These are phyloP conservation scores for Jacana jacana DNA, from an alignment of 2,113 vertebrate species.

Conservation along the genomic window DNA sequence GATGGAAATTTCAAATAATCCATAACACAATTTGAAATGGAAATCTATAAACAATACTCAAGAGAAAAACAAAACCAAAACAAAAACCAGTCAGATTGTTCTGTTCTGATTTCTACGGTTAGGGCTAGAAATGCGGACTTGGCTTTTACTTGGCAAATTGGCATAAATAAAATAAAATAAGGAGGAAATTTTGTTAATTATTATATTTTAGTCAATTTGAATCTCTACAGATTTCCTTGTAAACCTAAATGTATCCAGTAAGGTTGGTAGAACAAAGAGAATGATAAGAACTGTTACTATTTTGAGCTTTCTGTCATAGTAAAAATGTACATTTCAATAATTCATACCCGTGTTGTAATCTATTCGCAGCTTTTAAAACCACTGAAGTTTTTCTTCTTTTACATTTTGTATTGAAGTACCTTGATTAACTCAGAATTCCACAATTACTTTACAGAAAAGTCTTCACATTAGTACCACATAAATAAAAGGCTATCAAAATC, in stretches of 20 bases:
- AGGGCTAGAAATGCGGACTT: not conserved
- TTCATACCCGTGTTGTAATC: not conserved
- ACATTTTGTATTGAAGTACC: not conserved
- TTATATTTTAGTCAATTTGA: not conserved
- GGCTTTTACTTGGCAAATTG: not conserved
- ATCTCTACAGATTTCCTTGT: not conserved
- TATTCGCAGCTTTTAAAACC: slow-evolving; percentile 5
- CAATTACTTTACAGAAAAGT: not conserved
- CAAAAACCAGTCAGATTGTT: not conserved
- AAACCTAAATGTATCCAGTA: not conserved
- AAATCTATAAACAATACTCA: not conserved
- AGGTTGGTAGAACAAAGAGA: not conserved
- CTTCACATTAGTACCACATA: not conserved
- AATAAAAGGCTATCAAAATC: not conserved
- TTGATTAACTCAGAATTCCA: not conserved
- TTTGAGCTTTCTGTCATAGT: not conserved
- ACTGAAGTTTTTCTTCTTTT: not conserved
- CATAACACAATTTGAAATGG: not conserved
- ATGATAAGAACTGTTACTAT: not conserved
- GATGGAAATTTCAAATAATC: not conserved
- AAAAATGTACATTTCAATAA: slow-evolving; percentile 2
- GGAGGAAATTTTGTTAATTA: not conserved
- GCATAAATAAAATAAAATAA: not conserved
- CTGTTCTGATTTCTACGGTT: not conserved
- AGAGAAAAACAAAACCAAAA: not conserved